Percentiles rank a stretch among this genome's conserved stretches.
Evolutionary conservation across 2,113 vertebrate genomes (phyloP).

Genomic region (Pipa parva): DNA sequence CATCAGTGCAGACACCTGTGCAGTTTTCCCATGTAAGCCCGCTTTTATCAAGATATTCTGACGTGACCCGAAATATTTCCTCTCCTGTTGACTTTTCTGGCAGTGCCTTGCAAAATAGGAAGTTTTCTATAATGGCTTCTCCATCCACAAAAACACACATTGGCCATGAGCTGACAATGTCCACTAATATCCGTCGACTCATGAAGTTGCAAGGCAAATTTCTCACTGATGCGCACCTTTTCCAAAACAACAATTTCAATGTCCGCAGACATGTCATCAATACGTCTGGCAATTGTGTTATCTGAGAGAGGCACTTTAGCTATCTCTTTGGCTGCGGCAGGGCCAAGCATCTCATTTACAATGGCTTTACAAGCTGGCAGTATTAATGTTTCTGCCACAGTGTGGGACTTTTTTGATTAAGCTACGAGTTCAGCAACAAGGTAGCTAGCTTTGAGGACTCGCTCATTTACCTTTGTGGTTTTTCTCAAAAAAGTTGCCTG

Average conservation of each 20-base stretch:
- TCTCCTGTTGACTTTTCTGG: not conserved
- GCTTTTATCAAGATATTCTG: not conserved
- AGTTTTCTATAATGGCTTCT: slow-evolving; percentile 7
- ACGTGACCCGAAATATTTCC: not conserved
- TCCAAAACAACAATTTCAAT: not conserved
- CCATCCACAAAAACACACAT: slow-evolving; percentile 8
- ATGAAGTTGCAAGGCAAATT: not conserved
- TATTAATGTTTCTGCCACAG: slow-evolving; percentile 15
- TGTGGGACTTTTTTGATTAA: slow-evolving; percentile 6
- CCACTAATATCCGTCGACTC: not conserved
- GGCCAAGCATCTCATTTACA: slow-evolving; percentile 3
- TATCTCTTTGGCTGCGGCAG: not conserved
- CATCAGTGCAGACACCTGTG: not conserved
- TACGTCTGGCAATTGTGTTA: slow-evolving; percentile 13
- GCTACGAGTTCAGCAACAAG: slow-evolving; percentile 10
- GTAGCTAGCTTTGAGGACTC: slow-evolving; percentile 8
- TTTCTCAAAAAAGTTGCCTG: slow-evolving; percentile 18
- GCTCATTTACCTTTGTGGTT: slow-evolving; percentile 18
- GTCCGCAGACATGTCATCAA: not conserved
- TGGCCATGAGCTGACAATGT: not conserved
- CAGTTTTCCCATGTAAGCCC: not conserved
- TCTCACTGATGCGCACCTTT: not conserved
- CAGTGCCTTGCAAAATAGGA: slow-evolving; percentile 8
- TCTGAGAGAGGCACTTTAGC: slow-evolving; percentile 14
- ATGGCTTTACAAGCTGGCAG: slow-evolving; percentile 14